Evolutionary conservation across 2,888 invertebrate species (phyloP).

Genomic region (Polyommatus iphigenia): DNA sequence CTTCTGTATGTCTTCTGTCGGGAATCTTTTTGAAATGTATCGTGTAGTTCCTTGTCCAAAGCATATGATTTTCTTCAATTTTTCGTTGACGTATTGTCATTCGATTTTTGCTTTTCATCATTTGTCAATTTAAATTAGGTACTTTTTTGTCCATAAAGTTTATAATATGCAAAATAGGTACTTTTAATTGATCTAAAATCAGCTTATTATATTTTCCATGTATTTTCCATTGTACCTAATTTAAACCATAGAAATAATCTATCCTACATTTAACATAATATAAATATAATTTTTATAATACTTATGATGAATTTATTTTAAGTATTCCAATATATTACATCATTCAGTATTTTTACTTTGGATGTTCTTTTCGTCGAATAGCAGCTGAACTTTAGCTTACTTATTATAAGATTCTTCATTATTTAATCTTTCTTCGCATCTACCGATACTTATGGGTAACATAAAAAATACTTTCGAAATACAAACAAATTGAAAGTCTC

Average conservation of each 20-base stretch:
- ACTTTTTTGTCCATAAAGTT: constrained; percentile 6
- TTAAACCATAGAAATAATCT: background rate
- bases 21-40: background rate
- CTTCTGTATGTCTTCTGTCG: background rate
- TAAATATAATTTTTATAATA: too few relatives aligned
- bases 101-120: constrained; percentile 59
- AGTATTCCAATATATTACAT: background rate
- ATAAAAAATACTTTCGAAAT: background rate
- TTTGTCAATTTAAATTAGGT: background rate
- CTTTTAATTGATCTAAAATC: background rate
- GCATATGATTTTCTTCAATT: constrained; percentile 77
- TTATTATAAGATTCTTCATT: too few relatives aligned
- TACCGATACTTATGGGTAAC: too few relatives aligned
- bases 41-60: constrained; percentile 42
- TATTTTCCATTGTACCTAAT: background rate
- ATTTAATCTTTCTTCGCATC: background rate
- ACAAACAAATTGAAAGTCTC: background rate
- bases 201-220: background rate
- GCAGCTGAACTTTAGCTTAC: too few relatives aligned
- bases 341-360: background rate
- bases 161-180: background rate
- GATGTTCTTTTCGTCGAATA: background rate
- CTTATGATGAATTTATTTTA: background rate
- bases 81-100: constrained; percentile 64
- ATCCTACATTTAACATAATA: too few relatives aligned